These are phyloP conservation scores for Antigone vipio DNA, from an alignment of 2,113 vertebrate species.

Conservation along the genomic window DNA sequence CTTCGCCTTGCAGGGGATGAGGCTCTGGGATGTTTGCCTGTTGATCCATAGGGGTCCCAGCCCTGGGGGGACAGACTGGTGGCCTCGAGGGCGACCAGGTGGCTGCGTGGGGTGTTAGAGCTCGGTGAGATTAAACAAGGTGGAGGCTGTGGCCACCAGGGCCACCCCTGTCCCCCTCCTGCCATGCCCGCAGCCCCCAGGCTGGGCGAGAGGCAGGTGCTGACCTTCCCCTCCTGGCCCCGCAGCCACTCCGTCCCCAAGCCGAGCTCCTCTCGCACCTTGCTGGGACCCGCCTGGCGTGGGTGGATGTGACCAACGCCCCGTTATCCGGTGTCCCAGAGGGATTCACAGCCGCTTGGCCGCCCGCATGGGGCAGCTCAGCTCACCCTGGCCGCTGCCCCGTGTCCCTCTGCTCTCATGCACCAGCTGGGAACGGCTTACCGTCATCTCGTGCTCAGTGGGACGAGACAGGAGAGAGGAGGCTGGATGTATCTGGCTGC, in stretches of 20 bases:
- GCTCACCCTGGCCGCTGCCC: accelerated
- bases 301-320: background rate
- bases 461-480: background rate
- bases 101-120: accelerated
- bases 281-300: accelerated
- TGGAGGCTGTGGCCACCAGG: accelerated
- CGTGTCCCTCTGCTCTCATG: background rate
- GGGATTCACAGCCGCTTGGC: background rate
- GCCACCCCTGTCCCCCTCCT: background rate
- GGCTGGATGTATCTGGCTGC: background rate
- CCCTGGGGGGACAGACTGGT: background rate
- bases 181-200: background rate
- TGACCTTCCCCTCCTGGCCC: accelerated
- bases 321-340: accelerated
- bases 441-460: accelerated
- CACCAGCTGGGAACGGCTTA: background rate
- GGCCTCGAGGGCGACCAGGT: accelerated
- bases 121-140: accelerated
- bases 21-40: background rate
- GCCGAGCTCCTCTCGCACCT: background rate
- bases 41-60: background rate
- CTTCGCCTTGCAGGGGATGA: accelerated
- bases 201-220: accelerated
- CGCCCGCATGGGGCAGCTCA: background rate
- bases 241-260: accelerated